Base-by-base conservation (phyloP, 2,888 invertebrate species). In the Eilema caniola region DNA sequence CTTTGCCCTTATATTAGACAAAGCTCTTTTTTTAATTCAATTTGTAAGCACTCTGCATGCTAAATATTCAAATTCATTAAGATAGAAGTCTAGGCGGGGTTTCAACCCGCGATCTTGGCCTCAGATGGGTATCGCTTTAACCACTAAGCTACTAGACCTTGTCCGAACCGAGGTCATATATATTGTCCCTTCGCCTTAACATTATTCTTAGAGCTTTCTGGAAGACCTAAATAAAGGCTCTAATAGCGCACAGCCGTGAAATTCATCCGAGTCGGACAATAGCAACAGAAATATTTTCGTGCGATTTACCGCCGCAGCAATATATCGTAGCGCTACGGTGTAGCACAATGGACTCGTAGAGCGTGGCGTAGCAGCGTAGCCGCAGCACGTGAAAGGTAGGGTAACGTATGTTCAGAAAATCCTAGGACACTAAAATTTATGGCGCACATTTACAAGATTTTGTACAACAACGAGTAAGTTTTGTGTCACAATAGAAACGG, bases 311-410 rank as follows among this genome's bases (percentile, higher is more conserved):
- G 79, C 78, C 78, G 83, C 84, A 84, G 82, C 80, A 79, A 86
- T 86, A 83, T 84, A 81, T 84, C 83, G 82, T 84, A 85, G 83
- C 83, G 73, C 73, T 87, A 86, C 87, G 83, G 71, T 84, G 90
- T 89, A 89, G 88, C 84, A 86, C 88, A 87, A 86, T 87, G 80
- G 82, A 79, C 82, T 80, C 85, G 86, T 84, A 83, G 87, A 81
- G 76, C 85, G 80, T 78, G 77, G 69, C 79, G 84, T 82, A 81
- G 81, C 78, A 71, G 69, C 77, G 82, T 82, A 80, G 81, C 82
- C 75, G 79, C 82, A 74, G 72, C 74, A 83, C 83, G 80, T 76
- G 77, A 83, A 76, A 64, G 74, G 75, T 84, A 84, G 83, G 78
- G 85, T 76, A 70, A 75, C 83, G 72, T 76, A 75, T 73, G 77